Conservation (phyloP, 2,888 invertebrate genomes). For the Diarsia brunnea region DNA sequence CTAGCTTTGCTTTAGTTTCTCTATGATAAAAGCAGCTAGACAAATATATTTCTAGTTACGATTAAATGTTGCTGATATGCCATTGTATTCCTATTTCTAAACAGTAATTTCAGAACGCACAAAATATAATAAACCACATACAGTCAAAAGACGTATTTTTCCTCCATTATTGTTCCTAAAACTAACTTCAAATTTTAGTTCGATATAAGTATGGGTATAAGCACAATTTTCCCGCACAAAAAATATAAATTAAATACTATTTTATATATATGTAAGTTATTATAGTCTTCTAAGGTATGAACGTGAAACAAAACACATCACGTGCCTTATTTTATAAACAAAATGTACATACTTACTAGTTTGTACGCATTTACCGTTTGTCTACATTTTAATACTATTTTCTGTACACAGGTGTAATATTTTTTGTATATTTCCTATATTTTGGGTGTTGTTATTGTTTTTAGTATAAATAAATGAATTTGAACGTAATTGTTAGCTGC, state of each 20-base stretch:
- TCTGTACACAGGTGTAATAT: conserved; percentile 47
- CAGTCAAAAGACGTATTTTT: background rate
- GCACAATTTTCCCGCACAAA: conserved; percentile 23
- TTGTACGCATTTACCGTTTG: conserved; percentile 65
- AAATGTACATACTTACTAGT: conserved; percentile 53
- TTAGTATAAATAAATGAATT: conserved; percentile 45
- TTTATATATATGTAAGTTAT: background rate
- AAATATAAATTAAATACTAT: conserved; percentile 17
- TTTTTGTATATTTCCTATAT: conserved; percentile 53
- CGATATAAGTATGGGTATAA: background rate
- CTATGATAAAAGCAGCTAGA: background rate
- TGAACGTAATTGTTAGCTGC: conserved; percentile 42
- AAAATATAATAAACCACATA: background rate
- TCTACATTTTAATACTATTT: conserved; percentile 44
- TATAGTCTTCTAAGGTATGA: conserved; percentile 9
- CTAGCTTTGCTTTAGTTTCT: conserved; percentile 33
- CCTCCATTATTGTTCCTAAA: conserved; percentile 35
- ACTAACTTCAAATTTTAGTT: conserved; percentile 19
- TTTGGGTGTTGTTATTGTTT: conserved; percentile 58
- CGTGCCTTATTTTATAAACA: conserved; percentile 63
- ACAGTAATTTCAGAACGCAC: conserved; percentile 11
- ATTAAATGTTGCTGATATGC: background rate
- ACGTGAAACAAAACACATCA: conserved; percentile 58
- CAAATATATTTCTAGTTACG: background rate
- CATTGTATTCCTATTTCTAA: background rate